Evolutionary conservation across 2,888 invertebrate genomes (phyloP), one percentile per base, ranked within the genome.

Genomic region (Drosophila colorata): DNA sequence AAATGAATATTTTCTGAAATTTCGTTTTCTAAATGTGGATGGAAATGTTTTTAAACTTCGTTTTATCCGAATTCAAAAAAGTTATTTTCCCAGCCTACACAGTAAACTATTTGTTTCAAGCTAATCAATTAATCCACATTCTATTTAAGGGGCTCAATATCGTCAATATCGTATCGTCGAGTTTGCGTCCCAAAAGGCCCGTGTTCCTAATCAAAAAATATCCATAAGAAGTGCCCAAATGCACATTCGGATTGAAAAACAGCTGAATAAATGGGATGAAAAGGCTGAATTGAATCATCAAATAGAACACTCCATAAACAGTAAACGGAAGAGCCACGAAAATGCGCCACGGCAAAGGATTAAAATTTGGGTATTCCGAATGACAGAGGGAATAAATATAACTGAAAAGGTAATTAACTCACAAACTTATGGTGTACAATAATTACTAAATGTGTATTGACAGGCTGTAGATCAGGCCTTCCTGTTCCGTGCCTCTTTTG

Each of bases 101-200:
- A 25, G 25, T 25, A 25, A 25, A 23, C 6, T 23, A 23, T 23
- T 23, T 23, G 23, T 23, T 8, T 8, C 9, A 31, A 31, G 8
- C 9, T 13, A 56, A 43, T 31, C 2, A 40, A 33, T 3, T 4
- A n/a, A 49, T 41, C 0, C 0, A 7, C 11, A 3, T 2, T 47
- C 51, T 31, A 46, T 90, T 90, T 91, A 94, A 97, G 97, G 97
- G 88, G 95, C 95, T 83, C 95, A 95, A 89, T 93, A 97, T 87
- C 97, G 97, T 91, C 96, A 96, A 53, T 97, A 97, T 92, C 95
- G 96, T 63, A 93, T 97, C 84, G 94, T 98, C 83, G 97, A 97
- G 92, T 98, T 98, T 93, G 95, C 96, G 59, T 95, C 96, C 89
- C 94, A 95, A 75, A 93, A 94, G 78, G 95, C 95, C 63, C 83